A percentile compares a stretch with the other conserved stretches of the same genome.
phyloP scores from a whole-genome alignment of 2,113 vertebrate species.

The Larimichthys polyactis region DNA sequence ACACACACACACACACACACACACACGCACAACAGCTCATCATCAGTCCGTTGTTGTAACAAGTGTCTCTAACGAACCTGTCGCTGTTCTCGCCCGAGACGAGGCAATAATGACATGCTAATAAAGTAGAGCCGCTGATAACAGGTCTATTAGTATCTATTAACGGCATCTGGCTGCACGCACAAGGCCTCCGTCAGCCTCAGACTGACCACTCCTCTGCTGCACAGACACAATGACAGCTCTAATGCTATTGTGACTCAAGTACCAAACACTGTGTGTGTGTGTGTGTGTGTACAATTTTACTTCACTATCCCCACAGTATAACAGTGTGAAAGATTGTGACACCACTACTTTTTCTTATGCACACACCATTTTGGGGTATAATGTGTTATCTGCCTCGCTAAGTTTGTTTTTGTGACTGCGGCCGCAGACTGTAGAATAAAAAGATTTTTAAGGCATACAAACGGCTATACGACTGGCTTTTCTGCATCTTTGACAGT shows the following conservation, averaged over 20 bases:
- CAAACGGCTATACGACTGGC: background rate
- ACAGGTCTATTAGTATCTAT: constrained; percentile 42
- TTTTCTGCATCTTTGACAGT: background rate
- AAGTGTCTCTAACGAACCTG: constrained; percentile 54
- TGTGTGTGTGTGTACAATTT: background rate
- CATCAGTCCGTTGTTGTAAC: constrained; percentile 39
- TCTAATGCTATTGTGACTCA: background rate
- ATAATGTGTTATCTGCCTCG: background rate
- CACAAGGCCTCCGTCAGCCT: background rate
- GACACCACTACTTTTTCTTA: background rate
- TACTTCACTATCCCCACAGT: background rate
- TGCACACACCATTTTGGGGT: background rate
- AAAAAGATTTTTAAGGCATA: background rate
- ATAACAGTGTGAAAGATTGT: background rate
- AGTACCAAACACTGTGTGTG: background rate
- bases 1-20: background rate
- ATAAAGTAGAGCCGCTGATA: constrained; percentile 41
- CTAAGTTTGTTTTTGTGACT: background rate
- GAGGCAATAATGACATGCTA: constrained; percentile 54
- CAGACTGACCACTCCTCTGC: constrained; percentile 4
- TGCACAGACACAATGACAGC: background rate
- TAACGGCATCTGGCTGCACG: constrained; percentile 29
- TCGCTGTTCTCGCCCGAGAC: constrained; percentile 31
- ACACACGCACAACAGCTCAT: background rate
- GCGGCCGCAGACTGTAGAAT: background rate